Conservation (phyloP, 2,113 vertebrate genomes). For the Scophthalmus maximus region DNA sequence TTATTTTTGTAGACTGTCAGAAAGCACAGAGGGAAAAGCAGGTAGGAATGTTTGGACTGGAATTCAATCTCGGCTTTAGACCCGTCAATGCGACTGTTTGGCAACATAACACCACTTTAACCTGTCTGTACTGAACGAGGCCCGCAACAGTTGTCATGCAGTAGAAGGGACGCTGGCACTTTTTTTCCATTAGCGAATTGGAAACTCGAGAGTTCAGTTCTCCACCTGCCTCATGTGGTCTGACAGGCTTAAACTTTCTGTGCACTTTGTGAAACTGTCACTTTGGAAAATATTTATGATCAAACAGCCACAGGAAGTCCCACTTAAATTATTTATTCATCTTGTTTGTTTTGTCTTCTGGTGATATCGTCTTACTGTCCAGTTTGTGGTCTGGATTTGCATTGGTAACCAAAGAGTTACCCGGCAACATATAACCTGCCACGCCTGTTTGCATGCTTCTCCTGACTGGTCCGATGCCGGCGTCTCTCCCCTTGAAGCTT, state of each 20-base stretch:
- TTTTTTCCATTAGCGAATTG: constrained; percentile 13
- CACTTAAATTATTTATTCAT: neutral
- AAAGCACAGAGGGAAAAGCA: neutral
- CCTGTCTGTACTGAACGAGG: constrained; percentile 9
- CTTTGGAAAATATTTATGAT: neutral
- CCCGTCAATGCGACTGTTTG: constrained; percentile 12
- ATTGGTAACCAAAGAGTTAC: constrained; percentile 42
- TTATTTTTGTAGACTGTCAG: neutral
- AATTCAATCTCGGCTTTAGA: constrained; percentile 14
- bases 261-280: neutral
- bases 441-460: constrained; percentile 58
- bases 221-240: neutral
- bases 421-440: constrained; percentile 44
- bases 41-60: constrained; percentile 2
- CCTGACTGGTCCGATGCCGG: neutral
- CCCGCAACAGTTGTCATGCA: constrained; percentile 46
- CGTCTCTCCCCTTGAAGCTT: constrained; percentile 43
- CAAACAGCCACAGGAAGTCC: no score
- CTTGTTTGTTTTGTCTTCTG: neutral
- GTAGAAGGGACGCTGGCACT: constrained; percentile 20
- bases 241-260: neutral
- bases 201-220: constrained; percentile 28
- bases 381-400: constrained; percentile 17
- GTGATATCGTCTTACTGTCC: constrained; percentile 4
- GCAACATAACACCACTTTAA: constrained; percentile 38